These are phyloP conservation scores for Micoletzkya japonica DNA, from an alignment of 2,888 invertebrate genomes.

Conservation along the genomic window DNA sequence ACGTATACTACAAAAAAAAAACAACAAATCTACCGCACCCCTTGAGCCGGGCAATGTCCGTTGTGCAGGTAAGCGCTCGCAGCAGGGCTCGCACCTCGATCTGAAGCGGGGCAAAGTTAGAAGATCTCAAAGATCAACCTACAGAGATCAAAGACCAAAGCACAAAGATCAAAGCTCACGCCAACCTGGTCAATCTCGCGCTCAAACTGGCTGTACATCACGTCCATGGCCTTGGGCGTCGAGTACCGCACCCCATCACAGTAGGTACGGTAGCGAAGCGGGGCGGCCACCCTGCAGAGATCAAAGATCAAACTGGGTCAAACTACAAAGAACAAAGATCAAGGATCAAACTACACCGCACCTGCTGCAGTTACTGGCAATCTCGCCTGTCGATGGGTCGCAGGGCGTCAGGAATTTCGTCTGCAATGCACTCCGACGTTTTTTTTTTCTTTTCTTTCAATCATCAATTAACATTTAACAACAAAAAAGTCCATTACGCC, in stretches of 20 bases:
- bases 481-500: too few relatives aligned
- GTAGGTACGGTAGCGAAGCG: conserved; percentile 50
- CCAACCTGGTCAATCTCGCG: conserved; percentile 32
- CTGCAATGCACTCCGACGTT: not conserved
- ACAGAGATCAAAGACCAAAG: not conserved
- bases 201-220: conserved; percentile 38
- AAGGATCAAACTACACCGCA: not conserved
- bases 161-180: too few relatives aligned
- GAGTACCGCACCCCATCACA: conserved; percentile 57
- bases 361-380: conserved; percentile 14
- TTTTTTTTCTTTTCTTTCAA: too few relatives aligned
- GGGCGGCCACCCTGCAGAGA: conserved; percentile 39
- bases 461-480: conserved; percentile 5
- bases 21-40: conserved; percentile 38
- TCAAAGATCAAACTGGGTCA: not conserved
- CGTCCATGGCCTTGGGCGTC: conserved; percentile 46
- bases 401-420: conserved; percentile 13
- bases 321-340: not conserved
- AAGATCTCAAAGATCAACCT: too few relatives aligned
- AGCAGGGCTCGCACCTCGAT: conserved; percentile 50
- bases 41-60: conserved; percentile 52
- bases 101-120: conserved; percentile 48
- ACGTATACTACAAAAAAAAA: not conserved
- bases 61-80: conserved; percentile 50
- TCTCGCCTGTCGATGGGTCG: not conserved